Base-by-base conservation (phyloP, 2,113 vertebrate genomes). In the Xyliphius kryptos region DNA sequence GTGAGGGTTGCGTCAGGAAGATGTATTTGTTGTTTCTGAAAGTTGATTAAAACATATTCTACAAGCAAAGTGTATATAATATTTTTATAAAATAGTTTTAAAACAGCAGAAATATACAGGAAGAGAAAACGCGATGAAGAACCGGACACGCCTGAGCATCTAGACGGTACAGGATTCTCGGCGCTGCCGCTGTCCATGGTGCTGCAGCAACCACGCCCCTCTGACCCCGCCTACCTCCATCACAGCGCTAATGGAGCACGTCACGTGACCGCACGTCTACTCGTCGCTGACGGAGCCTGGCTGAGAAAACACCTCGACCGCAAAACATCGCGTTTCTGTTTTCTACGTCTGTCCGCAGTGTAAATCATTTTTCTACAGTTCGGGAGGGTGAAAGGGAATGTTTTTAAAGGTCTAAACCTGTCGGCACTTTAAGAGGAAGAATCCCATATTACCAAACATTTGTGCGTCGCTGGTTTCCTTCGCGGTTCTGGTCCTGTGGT, bases 151-250 rank as follows among this genome's bases (percentile, higher is more conserved):
- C 61, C 37, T 58, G 20, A 40, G 15, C 63, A 65, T 43, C 20
- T n/a, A n/a, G n/a, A n/a, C n/a, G n/a, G n/a, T n/a, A n/a, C n/a
- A n/a, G n/a, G n/a, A n/a, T n/a, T n/a, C n/a, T n/a, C n/a, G n/a
- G 43, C 36, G 41, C 51, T 55, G 62, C 56, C 68, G 80, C 82
- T 84, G 75, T 83, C 81, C 81, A 76, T 74, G 79, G 75, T 73
- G 84, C 85, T 86, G 86, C 86, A 79, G 85, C 79, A 65, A 51
- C 55, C 55, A 58, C 56, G 56, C 56, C 56, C 40, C 56, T 73
- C 73, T 70, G 70, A 63, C 74, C 71, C 79, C 79, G 56, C 88
- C 85, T 85, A 82, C 71, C 80, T 82, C 80, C 80, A 80, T 83
- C 81, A 81, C 83, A 84, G 83, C 81, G 81, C 78, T 81, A 74